Evolutionary conservation across 2,797 vertebrate species (phyloP), one percentile per base, ranked within the genome.

Genomic region (Champsocephalus esox): DNA sequence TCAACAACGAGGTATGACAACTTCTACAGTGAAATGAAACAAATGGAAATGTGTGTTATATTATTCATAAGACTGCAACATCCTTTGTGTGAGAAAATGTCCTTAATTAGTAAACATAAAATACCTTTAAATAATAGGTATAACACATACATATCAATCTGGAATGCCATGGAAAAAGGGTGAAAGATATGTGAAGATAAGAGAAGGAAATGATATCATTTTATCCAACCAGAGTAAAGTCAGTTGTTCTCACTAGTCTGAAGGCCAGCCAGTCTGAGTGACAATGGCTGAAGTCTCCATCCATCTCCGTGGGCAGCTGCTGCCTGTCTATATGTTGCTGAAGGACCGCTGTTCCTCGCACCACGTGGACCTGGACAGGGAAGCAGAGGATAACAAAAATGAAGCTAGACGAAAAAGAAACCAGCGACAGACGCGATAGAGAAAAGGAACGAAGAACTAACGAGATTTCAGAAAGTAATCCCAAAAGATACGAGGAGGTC

Each of bases 241-340:
- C 34, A 9, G 34, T 2, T 7, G 9, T 38, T 32, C 89, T 92
- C 79, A 96, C 96, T 77, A 93, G 89, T 83, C 95, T 93, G 82
- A 95, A 95, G n/a, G 88, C 66, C 65, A 96, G 88, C 95, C 95
- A 96, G 81, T 96, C 95, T 2, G 87, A 56, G 66, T 96, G 95
- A 3, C 80, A 89, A 87, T 95, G 95, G 60, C 70, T 71, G 70
- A 93, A 94, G 77, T 96, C 94, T 81, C 96, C 96, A 11, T 91
- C 95, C 90, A 96, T 78, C 61, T 92, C 90, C 9, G 41, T 80
- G 64, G 92, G 93, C 12, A 96, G 88, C 85, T 96, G 94, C 24
- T 95, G 94, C 68, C 75, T 92, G 86, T 96, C 95, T 3, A 96
- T 85, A 50, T 93, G 90, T 58, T 94, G 94, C 87, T 96, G 94